Conservation (phyloP, 2,888 invertebrate genomes). For the Copidosoma aretas region DNA sequence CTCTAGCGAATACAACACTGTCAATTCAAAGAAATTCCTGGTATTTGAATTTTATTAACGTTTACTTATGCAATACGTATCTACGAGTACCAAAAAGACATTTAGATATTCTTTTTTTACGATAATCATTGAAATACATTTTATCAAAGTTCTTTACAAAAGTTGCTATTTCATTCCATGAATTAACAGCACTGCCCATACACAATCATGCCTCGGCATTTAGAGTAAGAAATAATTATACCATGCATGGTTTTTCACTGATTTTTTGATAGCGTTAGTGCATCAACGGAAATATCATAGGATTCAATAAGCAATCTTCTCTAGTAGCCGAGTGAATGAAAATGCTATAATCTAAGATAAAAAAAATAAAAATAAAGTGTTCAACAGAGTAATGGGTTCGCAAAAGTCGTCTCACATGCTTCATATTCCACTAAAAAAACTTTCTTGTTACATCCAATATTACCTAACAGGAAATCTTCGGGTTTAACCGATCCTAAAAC, state of each 20-base stretch:
- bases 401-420: constrained; percentile 23
- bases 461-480: constrained; percentile 42
- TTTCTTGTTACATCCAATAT: constrained; percentile 41
- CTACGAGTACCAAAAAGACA: constrained; percentile 17
- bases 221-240: neutral
- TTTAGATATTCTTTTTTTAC: constrained; percentile 1
- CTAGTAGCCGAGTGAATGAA: neutral
- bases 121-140: constrained; percentile 27
- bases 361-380: constrained; percentile 17
- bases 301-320: too few species aligned
- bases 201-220: constrained; percentile 1
- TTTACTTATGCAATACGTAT: constrained; percentile 12
- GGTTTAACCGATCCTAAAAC: constrained; percentile 43
- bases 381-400: constrained; percentile 17
- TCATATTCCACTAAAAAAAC: constrained; percentile 26
- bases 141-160: constrained; percentile 32
- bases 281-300: too few species aligned
- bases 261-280: too few species aligned
- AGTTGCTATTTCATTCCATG: constrained; percentile 14
- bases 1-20: constrained; percentile 20
- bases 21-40: constrained; percentile 16
- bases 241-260: too few species aligned
- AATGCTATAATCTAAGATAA: constrained; percentile 22
- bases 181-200: constrained; percentile 28
- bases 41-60: constrained; percentile 8